These are phyloP conservation scores for Sinocyclocheilus grahami DNA, from an alignment of 2,113 vertebrate genomes.

Conservation along the genomic window DNA sequence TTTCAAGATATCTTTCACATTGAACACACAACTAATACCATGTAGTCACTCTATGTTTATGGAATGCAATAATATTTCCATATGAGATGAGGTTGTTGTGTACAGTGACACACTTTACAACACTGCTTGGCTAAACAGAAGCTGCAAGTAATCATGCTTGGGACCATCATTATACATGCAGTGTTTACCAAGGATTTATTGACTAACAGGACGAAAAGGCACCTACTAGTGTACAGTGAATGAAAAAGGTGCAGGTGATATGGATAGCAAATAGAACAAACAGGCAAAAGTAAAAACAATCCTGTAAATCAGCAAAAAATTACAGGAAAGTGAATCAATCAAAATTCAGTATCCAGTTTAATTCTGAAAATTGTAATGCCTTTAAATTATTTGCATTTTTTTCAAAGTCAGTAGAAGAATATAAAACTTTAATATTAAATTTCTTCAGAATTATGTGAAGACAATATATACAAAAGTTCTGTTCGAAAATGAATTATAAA, in stretches of 20 bases:
- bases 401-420: no score
- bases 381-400: neutral
- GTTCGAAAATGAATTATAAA: no score
- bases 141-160: neutral
- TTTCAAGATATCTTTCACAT: neutral
- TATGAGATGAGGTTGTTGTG: neutral
- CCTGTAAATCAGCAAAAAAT: no score
- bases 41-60: neutral
- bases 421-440: no score
- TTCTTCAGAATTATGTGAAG: no score
- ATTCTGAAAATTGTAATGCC: neutral
- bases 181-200: neutral
- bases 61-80: neutral
- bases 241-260: neutral
- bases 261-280: neutral
- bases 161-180: neutral
- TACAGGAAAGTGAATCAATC: neutral
- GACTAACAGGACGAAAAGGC: neutral
- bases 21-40: neutral
- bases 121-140: neutral
- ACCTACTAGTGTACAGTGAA: neutral
- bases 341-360: neutral
- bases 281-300: neutral
- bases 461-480: no score
- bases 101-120: neutral